These are phyloP conservation scores for Cygnus olor DNA, from an alignment of 2,797 vertebrate genomes.

Conservation along the genomic window DNA sequence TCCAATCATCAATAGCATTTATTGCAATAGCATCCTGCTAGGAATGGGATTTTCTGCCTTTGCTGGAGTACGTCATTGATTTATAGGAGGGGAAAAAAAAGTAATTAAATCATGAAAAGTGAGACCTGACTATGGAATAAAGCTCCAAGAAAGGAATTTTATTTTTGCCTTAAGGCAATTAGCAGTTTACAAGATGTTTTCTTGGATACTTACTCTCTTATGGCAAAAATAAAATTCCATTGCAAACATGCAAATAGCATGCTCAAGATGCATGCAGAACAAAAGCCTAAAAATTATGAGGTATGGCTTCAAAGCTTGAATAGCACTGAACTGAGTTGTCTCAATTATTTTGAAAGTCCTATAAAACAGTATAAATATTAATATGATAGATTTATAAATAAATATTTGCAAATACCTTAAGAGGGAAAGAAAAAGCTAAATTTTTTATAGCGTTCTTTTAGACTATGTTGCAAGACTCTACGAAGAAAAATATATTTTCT, in stretches of 20 bases:
- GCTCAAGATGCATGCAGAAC: background rate
- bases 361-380: background rate
- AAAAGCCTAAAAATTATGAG: background rate
- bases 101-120: background rate
- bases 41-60: conserved; percentile 1
- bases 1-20: conserved; percentile 36
- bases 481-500: background rate
- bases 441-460: background rate
- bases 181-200: background rate
- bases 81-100: background rate
- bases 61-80: background rate
- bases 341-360: background rate
- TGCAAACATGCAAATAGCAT: background rate
- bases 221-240: background rate
- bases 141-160: background rate
- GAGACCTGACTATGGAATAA: background rate
- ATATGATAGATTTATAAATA: background rate
- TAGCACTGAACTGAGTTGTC: background rate
- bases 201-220: background rate
- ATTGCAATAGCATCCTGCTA: conserved; percentile 28
- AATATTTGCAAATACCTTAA: background rate
- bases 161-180: background rate
- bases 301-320: background rate
- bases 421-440: background rate
- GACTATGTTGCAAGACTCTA: background rate